Evolutionary conservation across 2,797 vertebrate genomes (phyloP), one percentile per base, ranked within the genome.

Genomic region (Craterocephalus amniculus): DNA sequence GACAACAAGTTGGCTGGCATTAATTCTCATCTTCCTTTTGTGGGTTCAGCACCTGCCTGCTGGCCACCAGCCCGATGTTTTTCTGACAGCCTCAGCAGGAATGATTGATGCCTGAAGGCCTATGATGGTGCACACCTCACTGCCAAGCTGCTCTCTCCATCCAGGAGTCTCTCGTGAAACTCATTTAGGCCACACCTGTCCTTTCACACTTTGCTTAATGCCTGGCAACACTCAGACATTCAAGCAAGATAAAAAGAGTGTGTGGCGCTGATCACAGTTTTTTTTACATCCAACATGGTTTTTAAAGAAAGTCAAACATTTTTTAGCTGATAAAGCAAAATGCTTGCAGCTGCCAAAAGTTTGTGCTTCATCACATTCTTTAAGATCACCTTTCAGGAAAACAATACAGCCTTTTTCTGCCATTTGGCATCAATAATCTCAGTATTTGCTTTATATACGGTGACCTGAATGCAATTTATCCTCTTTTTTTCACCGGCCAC

Each of bases 41-140:
- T 79, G 82, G 67, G 75, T 83, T 87, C 78, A 70, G 69, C 87
- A 88, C 87, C 91, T 89, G 91, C 85, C 78, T 79, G 72, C 78
- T 87, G 89, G 88, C 86, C 79, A 80, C 20, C 32, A 16, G 85
- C 88, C 83, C 59, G 78, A 83, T 86, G 83, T 66, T 63, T 54
- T 48, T 68, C 83, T 84, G 88, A 93, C 90, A 87, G 86, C 76
- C 84, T 83, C 79, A 78, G 90, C 76, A 70, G 71, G 65, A 87
- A 76, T 92, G 91, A 93, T 91, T 92, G 92, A 94, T 92, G 89
- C 83, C 87, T 68, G 58, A 72, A 76, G 83, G 86, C 78, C 69
- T 87, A 63, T 71, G 57, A 64, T 64, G 81, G 68, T 79, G 79
- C 76, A 67, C 60, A 71, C 72, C 54, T 83, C 76, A 26, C 27